Evolutionary conservation across 2,888 invertebrate genomes (phyloP).

Genomic region (Urechis unicinctus): DNA sequence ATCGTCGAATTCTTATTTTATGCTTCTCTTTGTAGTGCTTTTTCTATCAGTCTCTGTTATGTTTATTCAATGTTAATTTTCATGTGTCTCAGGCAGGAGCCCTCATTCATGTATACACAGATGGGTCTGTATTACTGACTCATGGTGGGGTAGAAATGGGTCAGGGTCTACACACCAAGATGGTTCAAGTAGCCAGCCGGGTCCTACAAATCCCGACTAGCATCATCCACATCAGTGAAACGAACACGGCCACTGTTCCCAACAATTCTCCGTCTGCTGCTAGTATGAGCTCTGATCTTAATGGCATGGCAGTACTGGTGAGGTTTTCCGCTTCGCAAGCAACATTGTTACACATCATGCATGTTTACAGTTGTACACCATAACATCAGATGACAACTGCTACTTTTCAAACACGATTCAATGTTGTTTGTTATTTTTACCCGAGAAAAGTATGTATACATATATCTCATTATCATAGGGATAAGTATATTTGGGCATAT

Average conservation of each 20-base stretch:
- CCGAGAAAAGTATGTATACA: too few relatives aligned
- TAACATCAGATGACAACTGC: too few relatives aligned
- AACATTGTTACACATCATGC: neutral
- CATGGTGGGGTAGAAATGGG: conserved; percentile 94
- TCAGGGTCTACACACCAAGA: conserved; percentile 91
- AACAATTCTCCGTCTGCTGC: conserved; percentile 47
- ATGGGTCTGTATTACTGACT: conserved; percentile 76
- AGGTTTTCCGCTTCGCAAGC: too few relatives aligned
- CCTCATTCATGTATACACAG: conserved; percentile 65
- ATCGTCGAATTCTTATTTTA: neutral
- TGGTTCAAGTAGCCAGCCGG: conserved; percentile 66
- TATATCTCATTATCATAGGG: neutral
- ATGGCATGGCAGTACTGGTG: conserved; percentile 43
- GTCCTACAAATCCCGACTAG: conserved; percentile 31
- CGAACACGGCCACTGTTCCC: conserved; percentile 39
- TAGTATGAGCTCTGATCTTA: conserved; percentile 41
- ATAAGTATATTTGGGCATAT: neutral
- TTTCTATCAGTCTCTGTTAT: too few relatives aligned
- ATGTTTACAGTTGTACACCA: too few relatives aligned
- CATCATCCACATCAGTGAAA: conserved; percentile 40
- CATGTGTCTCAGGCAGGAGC: conserved; percentile 71
- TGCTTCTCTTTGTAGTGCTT: too few relatives aligned
- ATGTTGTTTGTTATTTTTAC: too few relatives aligned
- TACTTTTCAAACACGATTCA: too few relatives aligned
- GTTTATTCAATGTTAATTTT: too few relatives aligned